Evolutionary conservation across 1,140 invertebrate genomes (phyloP).

Genomic region (Drosophila subpulchrella): DNA sequence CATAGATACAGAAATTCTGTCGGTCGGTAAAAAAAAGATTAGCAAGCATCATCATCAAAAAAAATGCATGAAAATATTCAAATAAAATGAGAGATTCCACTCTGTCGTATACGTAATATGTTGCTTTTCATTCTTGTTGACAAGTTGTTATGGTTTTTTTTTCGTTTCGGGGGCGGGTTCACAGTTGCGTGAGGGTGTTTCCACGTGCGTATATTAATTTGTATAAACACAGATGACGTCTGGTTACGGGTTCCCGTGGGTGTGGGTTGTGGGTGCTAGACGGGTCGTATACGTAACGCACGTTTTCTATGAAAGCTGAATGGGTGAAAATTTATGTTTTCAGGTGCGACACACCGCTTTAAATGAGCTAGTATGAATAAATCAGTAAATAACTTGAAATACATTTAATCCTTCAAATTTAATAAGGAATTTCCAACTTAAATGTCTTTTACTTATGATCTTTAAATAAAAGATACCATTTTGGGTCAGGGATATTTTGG

Average conservation of each 20-base stretch:
- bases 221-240: constrained; percentile 46
- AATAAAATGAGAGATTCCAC: constrained; percentile 22
- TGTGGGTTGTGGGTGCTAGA: constrained; percentile 3
- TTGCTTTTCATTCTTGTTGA: constrained; percentile 38
- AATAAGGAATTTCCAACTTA: no score
- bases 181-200: constrained; percentile 4
- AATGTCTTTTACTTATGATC: no score
- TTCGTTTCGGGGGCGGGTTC: not conserved
- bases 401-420: no score
- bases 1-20: constrained; percentile 21
- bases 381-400: no score
- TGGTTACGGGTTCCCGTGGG: not conserved
- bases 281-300: constrained; percentile 45
- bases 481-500: not conserved
- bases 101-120: constrained; percentile 65
- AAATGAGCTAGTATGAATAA: not conserved
- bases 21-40: constrained; percentile 22
- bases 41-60: not conserved
- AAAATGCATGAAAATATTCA: constrained; percentile 16
- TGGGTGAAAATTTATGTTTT: constrained; percentile 1
- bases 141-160: constrained; percentile 6
- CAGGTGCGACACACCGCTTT: not conserved
- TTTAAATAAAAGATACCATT: not conserved
- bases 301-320: constrained; percentile 4
- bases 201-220: constrained; percentile 37